phyloP scores from a whole-genome alignment of 2,797 vertebrate species.

The Acanthopagrus latus region DNA sequence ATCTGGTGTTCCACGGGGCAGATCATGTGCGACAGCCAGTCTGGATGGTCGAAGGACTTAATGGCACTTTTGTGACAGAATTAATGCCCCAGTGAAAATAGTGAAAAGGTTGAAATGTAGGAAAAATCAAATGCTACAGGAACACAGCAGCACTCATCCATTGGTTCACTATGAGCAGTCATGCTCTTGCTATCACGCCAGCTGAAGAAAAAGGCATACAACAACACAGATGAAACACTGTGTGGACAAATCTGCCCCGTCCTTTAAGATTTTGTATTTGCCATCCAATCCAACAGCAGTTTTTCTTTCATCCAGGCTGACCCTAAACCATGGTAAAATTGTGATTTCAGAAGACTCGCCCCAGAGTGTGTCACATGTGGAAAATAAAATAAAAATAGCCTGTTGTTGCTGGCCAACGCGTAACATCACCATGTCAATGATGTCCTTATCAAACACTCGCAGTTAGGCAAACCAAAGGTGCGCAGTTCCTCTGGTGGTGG shows the following conservation, averaged over 20 bases:
- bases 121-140: not conserved
- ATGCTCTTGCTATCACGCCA: constrained; percentile 26
- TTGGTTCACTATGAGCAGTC: constrained; percentile 21
- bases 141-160: constrained; percentile 1
- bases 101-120: not conserved
- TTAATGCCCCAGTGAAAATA: not conserved
- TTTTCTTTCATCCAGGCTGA: not conserved
- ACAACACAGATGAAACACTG: constrained; percentile 7
- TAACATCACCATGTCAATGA: too few species aligned
- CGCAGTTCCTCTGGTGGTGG: too few species aligned
- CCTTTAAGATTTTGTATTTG: not conserved
- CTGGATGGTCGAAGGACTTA: not conserved
- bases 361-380: too few species aligned
- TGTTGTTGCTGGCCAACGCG: too few species aligned
- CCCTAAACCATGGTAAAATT: too few species aligned
- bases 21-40: not conserved
- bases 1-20: not conserved
- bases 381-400: too few species aligned
- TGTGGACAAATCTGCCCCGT: not conserved
- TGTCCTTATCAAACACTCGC: too few species aligned
- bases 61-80: not conserved
- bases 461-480: too few species aligned
- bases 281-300: not conserved
- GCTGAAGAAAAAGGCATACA: not conserved
- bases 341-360: too few species aligned